These are phyloP conservation scores for Athetis lepigone DNA, from an alignment of 2,888 invertebrate genomes.

Conservation along the genomic window DNA sequence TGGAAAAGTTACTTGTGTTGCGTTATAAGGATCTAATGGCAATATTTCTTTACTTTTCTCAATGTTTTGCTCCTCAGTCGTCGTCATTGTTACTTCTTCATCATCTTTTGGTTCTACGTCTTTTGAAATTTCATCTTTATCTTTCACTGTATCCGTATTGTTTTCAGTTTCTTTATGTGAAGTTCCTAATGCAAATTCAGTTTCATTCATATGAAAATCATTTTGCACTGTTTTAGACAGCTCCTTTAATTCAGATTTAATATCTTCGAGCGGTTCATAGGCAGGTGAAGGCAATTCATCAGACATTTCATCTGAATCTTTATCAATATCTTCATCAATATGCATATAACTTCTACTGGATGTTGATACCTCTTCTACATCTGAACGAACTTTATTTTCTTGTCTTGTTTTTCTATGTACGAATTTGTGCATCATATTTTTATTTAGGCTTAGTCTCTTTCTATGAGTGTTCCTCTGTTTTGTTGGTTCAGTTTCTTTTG, in stretches of 20 bases:
- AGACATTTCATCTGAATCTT: constrained; percentile 15
- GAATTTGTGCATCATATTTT: constrained; percentile 49
- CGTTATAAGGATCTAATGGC: constrained; percentile 28
- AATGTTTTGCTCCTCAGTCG: neutral
- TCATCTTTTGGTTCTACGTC: neutral
- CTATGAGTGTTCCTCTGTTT: constrained; percentile 32
- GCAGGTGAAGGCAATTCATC: constrained; percentile 37
- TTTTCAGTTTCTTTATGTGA: neutral
- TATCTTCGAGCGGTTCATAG: constrained; percentile 26
- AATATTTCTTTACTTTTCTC: constrained; percentile 2
- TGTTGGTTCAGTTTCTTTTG: constrained; percentile 29
- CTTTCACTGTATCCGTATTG: no score
- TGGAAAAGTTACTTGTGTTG: constrained; percentile 17
- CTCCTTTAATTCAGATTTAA: constrained; percentile 13
- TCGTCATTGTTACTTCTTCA: neutral
- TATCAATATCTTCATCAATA: constrained; percentile 5
- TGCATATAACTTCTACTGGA: constrained; percentile 9
- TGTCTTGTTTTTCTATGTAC: constrained; percentile 44
- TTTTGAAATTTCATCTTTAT: no score
- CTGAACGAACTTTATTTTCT: constrained; percentile 28
- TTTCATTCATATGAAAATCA: constrained; percentile 17
- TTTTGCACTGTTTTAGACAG: neutral
- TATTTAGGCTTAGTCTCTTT: constrained; percentile 48
- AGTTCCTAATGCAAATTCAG: constrained; percentile 28
- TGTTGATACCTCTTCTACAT: no score